Percentiles rank a stretch among this genome's conserved stretches.
These are phyloP conservation scores for Cyanoderma ruficeps DNA, from an alignment of 2,113 vertebrate genomes.

Conservation along the genomic window DNA sequence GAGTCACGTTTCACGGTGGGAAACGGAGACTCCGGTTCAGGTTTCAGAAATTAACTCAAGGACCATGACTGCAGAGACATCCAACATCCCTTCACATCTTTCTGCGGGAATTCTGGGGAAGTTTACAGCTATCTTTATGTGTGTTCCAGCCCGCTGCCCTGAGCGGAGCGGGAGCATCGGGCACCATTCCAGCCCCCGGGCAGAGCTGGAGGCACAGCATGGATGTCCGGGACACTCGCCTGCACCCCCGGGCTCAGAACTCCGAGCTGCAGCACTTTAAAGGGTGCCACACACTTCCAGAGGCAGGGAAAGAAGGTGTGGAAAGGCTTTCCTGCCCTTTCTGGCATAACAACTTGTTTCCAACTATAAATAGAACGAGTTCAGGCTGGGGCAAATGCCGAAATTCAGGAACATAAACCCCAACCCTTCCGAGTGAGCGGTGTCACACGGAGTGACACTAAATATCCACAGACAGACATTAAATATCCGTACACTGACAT, in stretches of 20 bases:
- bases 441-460: rapidly evolving
- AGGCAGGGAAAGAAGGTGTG: neutral
- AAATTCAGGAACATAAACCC: rapidly evolving
- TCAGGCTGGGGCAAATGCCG: neutral
- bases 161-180: rapidly evolving
- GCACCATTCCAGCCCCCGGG: too few species aligned
- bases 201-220: neutral
- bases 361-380: neutral
- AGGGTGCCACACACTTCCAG: too few species aligned
- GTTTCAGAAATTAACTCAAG: neutral
- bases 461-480: rapidly evolving
- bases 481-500: rapidly evolving
- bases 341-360: neutral
- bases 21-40: rapidly evolving
- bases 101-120: neutral
- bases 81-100: neutral
- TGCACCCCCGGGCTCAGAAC: neutral
- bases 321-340: neutral
- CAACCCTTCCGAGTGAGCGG: rapidly evolving
- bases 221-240: neutral
- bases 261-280: neutral
- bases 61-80: neutral
- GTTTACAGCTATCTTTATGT: neutral
- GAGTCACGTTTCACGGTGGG: neutral
- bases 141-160: rapidly evolving